Conservation (phyloP, 2,888 invertebrate species). For the Branchinecta sandiegonensis region DNA sequence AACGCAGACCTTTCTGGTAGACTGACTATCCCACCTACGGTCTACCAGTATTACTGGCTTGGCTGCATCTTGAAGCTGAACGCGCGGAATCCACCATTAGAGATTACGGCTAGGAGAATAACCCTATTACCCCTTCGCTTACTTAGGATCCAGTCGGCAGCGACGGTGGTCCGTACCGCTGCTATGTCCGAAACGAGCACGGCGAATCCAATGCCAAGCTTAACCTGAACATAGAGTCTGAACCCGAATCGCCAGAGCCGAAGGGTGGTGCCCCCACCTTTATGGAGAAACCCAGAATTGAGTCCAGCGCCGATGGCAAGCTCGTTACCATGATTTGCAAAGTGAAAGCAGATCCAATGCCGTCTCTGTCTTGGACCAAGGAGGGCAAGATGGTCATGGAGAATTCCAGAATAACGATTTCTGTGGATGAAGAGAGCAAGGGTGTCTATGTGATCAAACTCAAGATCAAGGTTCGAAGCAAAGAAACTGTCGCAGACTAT, state of each 20-base stretch:
- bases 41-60: too few species aligned
- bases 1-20: too few species aligned
- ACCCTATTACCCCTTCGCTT: conserved; percentile 24
- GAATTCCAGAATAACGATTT: conserved; percentile 62
- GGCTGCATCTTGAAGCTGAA: too few species aligned
- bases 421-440: conserved; percentile 49
- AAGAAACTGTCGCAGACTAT: too few species aligned
- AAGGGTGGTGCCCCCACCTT: conserved; percentile 90
- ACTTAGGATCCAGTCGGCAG: conserved; percentile 58
- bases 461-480: conserved; percentile 47
- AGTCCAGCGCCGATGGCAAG: conserved; percentile 63
- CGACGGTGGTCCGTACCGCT: conserved; percentile 77
- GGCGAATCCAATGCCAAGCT: conserved; percentile 90
- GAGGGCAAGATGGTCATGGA: conserved; percentile 64
- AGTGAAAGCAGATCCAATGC: conserved; percentile 65
- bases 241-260: conserved; percentile 51
- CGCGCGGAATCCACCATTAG: too few species aligned
- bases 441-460: conserved; percentile 74
- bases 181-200: conserved; percentile 85
- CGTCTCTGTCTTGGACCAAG: conserved; percentile 65
- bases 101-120: too few species aligned
- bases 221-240: conserved; percentile 91
- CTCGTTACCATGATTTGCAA: conserved; percentile 75
- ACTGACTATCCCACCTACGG: too few species aligned
- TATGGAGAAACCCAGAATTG: conserved; percentile 72